A percentile compares a stretch with the other conserved stretches of the same genome.
Evolutionary conservation across 2,113 vertebrate genomes (phyloP).

Genomic region (Neodon shergylaensis): DNA sequence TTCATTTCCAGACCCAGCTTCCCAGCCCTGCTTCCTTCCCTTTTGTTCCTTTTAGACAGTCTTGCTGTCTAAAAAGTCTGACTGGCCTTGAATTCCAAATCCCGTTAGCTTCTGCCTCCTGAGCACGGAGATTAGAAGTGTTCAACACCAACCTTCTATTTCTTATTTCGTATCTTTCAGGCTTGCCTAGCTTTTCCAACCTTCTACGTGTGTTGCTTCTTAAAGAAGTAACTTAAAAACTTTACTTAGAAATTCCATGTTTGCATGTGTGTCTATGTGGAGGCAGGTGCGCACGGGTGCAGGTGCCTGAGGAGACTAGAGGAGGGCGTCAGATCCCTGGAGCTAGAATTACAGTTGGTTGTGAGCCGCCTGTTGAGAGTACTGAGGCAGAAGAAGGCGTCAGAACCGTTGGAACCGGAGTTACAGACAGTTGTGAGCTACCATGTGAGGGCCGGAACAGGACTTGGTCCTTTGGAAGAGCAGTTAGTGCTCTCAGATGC

Average conservation of each 20-base stretch:
- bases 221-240: background rate
- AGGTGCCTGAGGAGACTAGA: background rate
- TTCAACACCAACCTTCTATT: background rate
- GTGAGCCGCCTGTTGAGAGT: background rate
- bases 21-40: background rate
- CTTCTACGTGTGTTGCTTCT: background rate
- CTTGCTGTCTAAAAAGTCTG: too few species aligned
- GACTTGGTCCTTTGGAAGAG: background rate
- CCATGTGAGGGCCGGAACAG: too few species aligned
- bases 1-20: background rate
- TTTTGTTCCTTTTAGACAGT: background rate
- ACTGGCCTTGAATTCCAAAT: background rate
- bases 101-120: background rate
- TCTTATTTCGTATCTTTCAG: background rate
- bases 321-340: background rate
- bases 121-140: background rate
- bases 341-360: background rate
- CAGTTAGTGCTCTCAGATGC: background rate
- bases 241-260: background rate
- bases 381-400: background rate
- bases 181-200: background rate
- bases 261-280: background rate
- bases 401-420: background rate
- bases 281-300: background rate
- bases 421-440: background rate